Conservation (phyloP, 1,140 invertebrate genomes). For the Triops longicaudatus region DNA sequence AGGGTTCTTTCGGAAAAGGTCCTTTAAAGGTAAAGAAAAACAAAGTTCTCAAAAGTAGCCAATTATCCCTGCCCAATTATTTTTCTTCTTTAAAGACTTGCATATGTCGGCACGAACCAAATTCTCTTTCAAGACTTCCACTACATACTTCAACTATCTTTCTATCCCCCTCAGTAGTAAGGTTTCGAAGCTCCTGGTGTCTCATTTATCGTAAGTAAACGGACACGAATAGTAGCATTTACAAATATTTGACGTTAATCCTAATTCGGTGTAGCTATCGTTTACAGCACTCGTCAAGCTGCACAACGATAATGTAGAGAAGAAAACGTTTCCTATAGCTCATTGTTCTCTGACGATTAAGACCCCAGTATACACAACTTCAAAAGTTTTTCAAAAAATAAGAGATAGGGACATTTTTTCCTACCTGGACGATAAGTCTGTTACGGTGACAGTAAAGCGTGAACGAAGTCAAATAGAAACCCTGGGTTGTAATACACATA, state of each 20-base stretch:
- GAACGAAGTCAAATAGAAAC: too few species aligned
- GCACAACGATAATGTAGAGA: too few species aligned
- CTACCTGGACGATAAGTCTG: too few species aligned
- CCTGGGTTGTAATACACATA: too few species aligned
- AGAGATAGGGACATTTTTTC: neutral
- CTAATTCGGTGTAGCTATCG: neutral
- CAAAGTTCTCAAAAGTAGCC: conserved; percentile 34
- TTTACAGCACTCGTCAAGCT: too few species aligned
- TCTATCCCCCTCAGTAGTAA: neutral
- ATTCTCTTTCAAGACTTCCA: neutral
- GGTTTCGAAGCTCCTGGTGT: neutral
- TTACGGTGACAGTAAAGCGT: too few species aligned
- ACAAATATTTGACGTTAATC: neutral
- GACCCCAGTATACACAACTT: too few species aligned
- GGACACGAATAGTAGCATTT: neutral
- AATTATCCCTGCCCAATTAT: neutral
- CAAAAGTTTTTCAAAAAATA: neutral
- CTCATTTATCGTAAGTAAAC: neutral
- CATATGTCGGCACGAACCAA: neutral
- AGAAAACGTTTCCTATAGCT: too few species aligned
- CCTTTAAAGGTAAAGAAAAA: conserved; percentile 64
- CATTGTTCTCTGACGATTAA: too few species aligned
- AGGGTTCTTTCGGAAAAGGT: conserved; percentile 88
- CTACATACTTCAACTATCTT: neutral
- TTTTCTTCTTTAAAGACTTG: neutral